Conservation (phyloP, 2,797 vertebrate genomes). For the Pangasius macronema region DNA sequence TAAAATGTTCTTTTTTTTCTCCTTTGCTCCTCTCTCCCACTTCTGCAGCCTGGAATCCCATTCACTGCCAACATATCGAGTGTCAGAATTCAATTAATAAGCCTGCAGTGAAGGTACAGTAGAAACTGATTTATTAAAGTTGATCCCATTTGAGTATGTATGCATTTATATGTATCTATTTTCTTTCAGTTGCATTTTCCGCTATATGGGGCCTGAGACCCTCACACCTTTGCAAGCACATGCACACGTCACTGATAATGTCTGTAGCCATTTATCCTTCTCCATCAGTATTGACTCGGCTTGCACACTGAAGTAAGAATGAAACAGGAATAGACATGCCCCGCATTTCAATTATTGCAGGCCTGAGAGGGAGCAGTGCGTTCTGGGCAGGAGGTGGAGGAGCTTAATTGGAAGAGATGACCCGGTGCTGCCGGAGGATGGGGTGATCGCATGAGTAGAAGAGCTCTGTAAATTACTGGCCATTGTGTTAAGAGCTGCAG, state of each 20-base stretch:
- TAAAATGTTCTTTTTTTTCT: neutral
- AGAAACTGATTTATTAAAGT: neutral
- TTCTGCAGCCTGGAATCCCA: constrained; percentile 94
- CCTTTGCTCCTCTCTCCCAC: constrained; percentile 6
- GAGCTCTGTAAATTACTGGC: constrained; percentile 69
- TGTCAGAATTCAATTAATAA: constrained; percentile 99
- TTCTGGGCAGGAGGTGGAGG: constrained; percentile 36
- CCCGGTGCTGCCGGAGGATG: constrained; percentile 66
- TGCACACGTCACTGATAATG: constrained; percentile 49
- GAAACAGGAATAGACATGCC: constrained; percentile 62
- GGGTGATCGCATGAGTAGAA: constrained; percentile 59
- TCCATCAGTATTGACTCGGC: constrained; percentile 62
- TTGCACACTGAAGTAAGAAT: constrained; percentile 65
- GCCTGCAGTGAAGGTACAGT: constrained; percentile 95
- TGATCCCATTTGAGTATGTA: constrained; percentile 16
- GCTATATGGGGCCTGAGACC: neutral
- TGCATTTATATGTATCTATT: neutral
- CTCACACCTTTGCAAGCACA: neutral
- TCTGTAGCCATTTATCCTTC: constrained; percentile 54
- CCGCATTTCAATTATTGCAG: constrained; percentile 73
- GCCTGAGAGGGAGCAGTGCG: constrained; percentile 45
- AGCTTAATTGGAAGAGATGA: constrained; percentile 74
- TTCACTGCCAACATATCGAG: constrained; percentile 98
- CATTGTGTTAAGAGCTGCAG: constrained; percentile 68
- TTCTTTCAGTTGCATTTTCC: neutral